Evolutionary conservation across 1,140 invertebrate species (phyloP).

Genomic region (Drosophila obscura): DNA sequence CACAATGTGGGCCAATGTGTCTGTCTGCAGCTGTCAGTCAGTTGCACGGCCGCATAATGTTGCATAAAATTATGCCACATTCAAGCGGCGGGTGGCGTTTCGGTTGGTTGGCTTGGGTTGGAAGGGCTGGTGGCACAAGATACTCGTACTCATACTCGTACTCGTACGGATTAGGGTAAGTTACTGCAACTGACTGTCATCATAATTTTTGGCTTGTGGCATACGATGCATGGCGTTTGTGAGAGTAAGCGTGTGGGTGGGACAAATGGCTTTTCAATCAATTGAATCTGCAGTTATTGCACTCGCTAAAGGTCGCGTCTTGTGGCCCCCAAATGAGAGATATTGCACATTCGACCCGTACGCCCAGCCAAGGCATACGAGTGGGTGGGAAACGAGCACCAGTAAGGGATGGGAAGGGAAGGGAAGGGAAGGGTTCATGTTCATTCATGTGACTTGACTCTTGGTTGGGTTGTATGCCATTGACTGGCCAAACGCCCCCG

Average conservation of each 20-base stretch:
- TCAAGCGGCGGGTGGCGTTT: too few relatives aligned
- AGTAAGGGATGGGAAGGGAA: background rate
- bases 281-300: conserved; percentile 78
- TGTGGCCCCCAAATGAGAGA: conserved; percentile 22
- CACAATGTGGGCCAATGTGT: too few relatives aligned
- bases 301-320: conserved; percentile 56
- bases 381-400: too few relatives aligned
- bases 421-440: conserved; percentile 41
- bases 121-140: too few relatives aligned
- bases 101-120: too few relatives aligned
- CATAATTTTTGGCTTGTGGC: conserved; percentile 48
- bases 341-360: conserved; percentile 64
- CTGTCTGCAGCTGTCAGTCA: too few relatives aligned
- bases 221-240: conserved; percentile 29
- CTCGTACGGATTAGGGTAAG: conserved; percentile 1
- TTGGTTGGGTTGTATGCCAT: conserved; percentile 49
- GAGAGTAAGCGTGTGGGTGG: conserved; percentile 25
- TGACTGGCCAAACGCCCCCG: conserved; percentile 75
- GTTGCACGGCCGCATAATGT: too few relatives aligned
- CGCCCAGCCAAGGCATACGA: background rate
- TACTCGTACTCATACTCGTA: too few relatives aligned
- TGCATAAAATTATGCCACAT: too few relatives aligned
- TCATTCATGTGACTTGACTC: conserved; percentile 58
- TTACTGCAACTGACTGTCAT: conserved; percentile 54
- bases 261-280: conserved; percentile 79